Percentiles rank a stretch among this genome's conserved stretches.
phyloP scores from a whole-genome alignment of 2,113 vertebrate genomes.

The Paradoxurus hermaphroditus region DNA sequence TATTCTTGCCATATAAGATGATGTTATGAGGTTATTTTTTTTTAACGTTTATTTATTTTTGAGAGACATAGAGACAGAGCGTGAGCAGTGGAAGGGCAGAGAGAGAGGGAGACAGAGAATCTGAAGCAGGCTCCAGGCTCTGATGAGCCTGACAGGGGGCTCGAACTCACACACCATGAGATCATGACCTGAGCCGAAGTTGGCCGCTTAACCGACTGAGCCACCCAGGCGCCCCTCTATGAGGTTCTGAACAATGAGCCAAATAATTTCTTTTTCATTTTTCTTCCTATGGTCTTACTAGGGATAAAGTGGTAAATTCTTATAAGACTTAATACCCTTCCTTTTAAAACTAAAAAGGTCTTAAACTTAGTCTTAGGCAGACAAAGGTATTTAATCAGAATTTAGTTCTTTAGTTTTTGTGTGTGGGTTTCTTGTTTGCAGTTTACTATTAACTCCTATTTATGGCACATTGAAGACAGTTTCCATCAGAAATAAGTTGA shows the following conservation, averaged over 20 bases:
- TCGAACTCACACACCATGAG: too few species aligned
- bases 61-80: too few species aligned
- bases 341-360: not conserved
- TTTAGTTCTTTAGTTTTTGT: not conserved
- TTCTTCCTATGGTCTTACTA: not conserved
- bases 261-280: not conserved
- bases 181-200: too few species aligned
- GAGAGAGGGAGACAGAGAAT: too few species aligned
- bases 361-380: not conserved
- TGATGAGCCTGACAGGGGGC: too few species aligned
- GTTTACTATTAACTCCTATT: not conserved
- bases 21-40: not conserved
- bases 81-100: too few species aligned
- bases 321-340: not conserved
- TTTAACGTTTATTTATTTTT: too few species aligned
- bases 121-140: too few species aligned
- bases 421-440: not conserved
- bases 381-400: not conserved
- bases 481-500: slow-evolving; percentile 10
- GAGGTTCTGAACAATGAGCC: not conserved
- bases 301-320: not conserved
- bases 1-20: not conserved
- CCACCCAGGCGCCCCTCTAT: too few species aligned
- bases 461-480: not conserved
- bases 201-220: too few species aligned